Evolutionary conservation across 2,888 invertebrate species (phyloP), one percentile per base, ranked within the genome.

Genomic region (Tetranychus piercei): DNA sequence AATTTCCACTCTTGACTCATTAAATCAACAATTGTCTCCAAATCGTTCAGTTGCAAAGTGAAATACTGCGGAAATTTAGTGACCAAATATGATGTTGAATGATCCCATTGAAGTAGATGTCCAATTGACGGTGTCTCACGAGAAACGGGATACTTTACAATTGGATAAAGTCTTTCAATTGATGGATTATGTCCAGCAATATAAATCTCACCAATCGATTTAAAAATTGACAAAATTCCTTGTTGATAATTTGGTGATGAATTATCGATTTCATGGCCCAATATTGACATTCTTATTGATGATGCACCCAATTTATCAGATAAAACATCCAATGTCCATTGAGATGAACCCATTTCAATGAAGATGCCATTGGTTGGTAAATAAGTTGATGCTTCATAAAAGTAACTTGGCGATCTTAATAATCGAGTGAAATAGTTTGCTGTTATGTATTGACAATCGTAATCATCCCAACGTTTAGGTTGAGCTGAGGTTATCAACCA

Each of bases 401-500:
- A 91, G 86, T 74, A 95, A 95, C 15, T 94, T 94, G 74, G 93
- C 94, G 76, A 94, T 85, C 78, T 95, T 85, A 84, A 96, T 96
- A 86, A 96, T 94, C 44, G 94, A 94, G 83, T 95, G 34, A 69
- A 94, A 84, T 99, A 99, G 64, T 90, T 90, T 0, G 92, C 90
- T 72, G 92, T 93, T 77, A 92, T 93, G 11, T 34, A 43, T 72
- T 72, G 72, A 11, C 44, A 72, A 44, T 44, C 72, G 1, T 72
- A 9, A 44, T 72, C 44, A 44, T 72, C 44, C 72, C 72, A 72
- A n/a, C 20, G 20, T 45, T 72, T 45, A 18, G 44, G 43, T n/a
- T 20, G 44, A 43, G 45, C 45, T 23, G 72, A 72, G 1, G 72
- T 72, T 89, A 79, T 87, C 87, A 22, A 96, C 97, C 72, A 97